Evolutionary conservation across 2,888 invertebrate genomes (phyloP).

Genomic region (Catocala sponsa): DNA sequence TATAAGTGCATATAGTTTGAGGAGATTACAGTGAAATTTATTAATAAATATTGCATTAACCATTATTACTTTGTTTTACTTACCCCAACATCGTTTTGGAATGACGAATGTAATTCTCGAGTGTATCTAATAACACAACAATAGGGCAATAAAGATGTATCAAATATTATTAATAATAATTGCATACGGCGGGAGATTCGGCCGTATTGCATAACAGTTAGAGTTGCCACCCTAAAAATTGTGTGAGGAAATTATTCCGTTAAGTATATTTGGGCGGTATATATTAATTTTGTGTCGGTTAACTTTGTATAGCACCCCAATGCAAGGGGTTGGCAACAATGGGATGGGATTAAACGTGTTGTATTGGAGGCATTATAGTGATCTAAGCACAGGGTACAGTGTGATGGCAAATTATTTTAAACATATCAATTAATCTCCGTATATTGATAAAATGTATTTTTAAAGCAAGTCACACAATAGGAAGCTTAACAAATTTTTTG

Average conservation of each 20-base stretch:
- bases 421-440: background rate
- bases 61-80: conserved; percentile 64
- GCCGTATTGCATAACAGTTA: conserved; percentile 56
- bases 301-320: conserved; percentile 65
- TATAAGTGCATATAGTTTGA: conserved; percentile 85
- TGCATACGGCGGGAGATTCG: conserved; percentile 55
- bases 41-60: conserved; percentile 87
- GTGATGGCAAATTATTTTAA: conserved; percentile 37
- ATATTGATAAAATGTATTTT: too few relatives aligned
- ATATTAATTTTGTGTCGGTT: conserved; percentile 81
- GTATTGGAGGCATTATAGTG: conserved; percentile 80
- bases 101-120: conserved; percentile 67
- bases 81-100: conserved; percentile 60
- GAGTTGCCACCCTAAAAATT: conserved; percentile 58
- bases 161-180: conserved; percentile 69
- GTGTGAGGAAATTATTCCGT: conserved; percentile 67
- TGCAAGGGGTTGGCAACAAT: conserved; percentile 71
- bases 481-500: too few relatives aligned
- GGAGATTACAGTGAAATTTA: conserved; percentile 86
- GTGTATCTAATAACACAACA: conserved; percentile 69
- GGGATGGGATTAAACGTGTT: conserved; percentile 83
- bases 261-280: conserved; percentile 81
- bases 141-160: conserved; percentile 67
- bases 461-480: too few relatives aligned
- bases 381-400: conserved; percentile 64